Evolutionary conservation across 2,888 invertebrate genomes (phyloP).

Genomic region (Eupithecia insigniata): DNA sequence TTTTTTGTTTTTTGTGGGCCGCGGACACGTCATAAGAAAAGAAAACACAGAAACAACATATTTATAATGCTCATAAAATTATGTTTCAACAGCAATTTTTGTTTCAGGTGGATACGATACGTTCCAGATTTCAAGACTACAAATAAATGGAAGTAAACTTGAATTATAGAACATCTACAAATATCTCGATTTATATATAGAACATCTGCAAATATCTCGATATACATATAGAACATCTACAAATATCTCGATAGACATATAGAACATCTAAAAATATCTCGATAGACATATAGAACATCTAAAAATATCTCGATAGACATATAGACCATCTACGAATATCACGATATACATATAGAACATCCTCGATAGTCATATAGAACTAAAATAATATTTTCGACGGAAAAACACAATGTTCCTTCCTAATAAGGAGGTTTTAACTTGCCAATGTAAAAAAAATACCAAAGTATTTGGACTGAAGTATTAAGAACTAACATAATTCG

Average conservation of each 20-base stretch:
- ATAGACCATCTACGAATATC: background rate
- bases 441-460: slow-evolving; percentile 35
- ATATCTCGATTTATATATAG: background rate
- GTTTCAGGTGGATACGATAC: background rate
- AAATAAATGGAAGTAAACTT: too few relatives aligned
- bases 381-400: background rate
- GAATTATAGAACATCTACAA: background rate
- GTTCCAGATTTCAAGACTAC: background rate
- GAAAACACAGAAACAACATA: too few relatives aligned
- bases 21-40: too few relatives aligned
- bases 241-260: background rate
- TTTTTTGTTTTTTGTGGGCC: too few relatives aligned
- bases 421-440: background rate
- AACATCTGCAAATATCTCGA: too few relatives aligned
- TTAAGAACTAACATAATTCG: background rate
- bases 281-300: background rate
- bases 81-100: background rate
- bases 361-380: too few relatives aligned
- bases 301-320: background rate
- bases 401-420: background rate
- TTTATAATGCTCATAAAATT: too few relatives aligned
- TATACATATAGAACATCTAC: background rate
- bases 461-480: slow-evolving; percentile 36
- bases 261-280: background rate
- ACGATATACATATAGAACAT: too few relatives aligned